Evolutionary conservation across 2,797 vertebrate genomes (phyloP).

Genomic region (Sphaeramia orbicularis): DNA sequence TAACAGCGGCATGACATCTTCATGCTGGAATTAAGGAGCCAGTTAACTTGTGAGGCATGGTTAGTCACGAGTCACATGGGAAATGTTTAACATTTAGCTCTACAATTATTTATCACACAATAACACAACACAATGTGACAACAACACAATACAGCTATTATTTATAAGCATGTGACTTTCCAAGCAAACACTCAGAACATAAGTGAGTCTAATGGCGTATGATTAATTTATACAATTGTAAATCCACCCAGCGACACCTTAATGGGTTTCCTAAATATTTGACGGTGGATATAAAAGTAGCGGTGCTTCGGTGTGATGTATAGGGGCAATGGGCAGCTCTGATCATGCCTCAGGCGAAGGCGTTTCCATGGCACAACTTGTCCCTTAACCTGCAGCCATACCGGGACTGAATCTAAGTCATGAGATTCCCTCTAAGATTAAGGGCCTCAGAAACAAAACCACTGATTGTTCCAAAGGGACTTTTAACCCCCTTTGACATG

Average conservation of each 20-base stretch:
- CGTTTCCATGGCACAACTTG: conserved; percentile 26
- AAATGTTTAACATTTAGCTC: conserved; percentile 1
- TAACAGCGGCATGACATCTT: conserved; percentile 40
- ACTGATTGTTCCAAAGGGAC: conserved; percentile 72
- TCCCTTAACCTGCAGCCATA: conserved; percentile 59
- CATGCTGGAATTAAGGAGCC: conserved; percentile 14
- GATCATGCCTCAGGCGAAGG: conserved; percentile 26
- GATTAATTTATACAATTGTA: background rate
- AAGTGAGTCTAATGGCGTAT: background rate
- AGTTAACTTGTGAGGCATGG: conserved; percentile 31
- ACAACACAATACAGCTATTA: background rate
- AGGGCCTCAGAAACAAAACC: conserved; percentile 70
- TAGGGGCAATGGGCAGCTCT: background rate
- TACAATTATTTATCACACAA: conserved; percentile 12
- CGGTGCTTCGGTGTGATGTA: background rate
- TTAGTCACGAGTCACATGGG: conserved; percentile 58
- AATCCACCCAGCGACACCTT: background rate
- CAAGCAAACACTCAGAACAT: background rate
- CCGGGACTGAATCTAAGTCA: conserved; percentile 83
- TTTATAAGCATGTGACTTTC: conserved; percentile 8
- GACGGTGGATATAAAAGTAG: background rate
- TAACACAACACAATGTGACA: conserved; percentile 5
- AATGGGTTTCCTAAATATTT: no score
- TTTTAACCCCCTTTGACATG: conserved; percentile 43
- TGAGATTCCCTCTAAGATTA: conserved; percentile 82